Evolutionary conservation across 2,797 vertebrate genomes (phyloP), one percentile per base, ranked within the genome.

Genomic region (Periparus ater): DNA sequence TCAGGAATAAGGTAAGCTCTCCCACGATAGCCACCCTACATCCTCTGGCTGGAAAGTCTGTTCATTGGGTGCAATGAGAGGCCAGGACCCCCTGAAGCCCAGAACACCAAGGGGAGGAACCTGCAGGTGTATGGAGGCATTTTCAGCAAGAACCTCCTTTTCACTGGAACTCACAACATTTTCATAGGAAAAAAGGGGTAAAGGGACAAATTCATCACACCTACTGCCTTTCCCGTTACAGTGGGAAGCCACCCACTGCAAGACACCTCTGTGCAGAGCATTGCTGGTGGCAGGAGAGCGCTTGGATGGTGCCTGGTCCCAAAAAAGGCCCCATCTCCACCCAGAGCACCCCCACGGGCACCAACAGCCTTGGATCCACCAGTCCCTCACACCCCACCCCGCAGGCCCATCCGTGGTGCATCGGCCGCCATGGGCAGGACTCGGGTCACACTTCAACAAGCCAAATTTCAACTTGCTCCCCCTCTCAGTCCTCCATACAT

Each of bases 391-490:
- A n/a, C 15, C 66, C 92, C 76, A 68, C n/a, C 77, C 48, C 0
- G 1, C 6, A 0, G 92, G 38, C 42, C 75, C 7, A 0, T 44
- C 62, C 2, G 1, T 12, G 61, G 91, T 1, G 8, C 16, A 0
- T 34, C 1, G 0, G 77, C 83, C 45, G 7, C 62, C 44, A 7
- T 3, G 68, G 76, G 85, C 74, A 79, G 76, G 91, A 61, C 85
- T 88, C 70, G 30, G 81, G 72, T 88, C 91, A 91, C 91, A 74
- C 91, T 91, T 95, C 78, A 80, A 81, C 93, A 81, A 92, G 86
- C 55, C 76, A 73, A 82, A 54, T 75, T 85, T 91, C 94, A 95
- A 96, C 96, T 94, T 96, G 85, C 89, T 85, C 89, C 95, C 62
- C 60, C 83, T 94, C 88, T 96, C 94, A 66, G 85, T 95, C 77